Conservation (phyloP, 2,888 invertebrate species). For the Pristionchus entomophagus region DNA sequence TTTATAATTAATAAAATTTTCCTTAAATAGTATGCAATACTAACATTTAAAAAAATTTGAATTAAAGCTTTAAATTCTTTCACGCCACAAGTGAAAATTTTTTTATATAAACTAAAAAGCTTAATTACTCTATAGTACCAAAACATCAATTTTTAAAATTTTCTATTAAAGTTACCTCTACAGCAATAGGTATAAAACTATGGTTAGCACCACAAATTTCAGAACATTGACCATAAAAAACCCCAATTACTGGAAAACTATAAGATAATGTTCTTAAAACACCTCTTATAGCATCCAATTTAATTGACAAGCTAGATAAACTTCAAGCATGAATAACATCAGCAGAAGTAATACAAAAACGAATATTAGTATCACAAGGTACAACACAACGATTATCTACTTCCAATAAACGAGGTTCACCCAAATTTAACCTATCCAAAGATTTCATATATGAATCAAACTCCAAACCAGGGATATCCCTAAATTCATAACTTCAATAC, state of each 20-base stretch:
- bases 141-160: slow-evolving; percentile 65
- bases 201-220: slow-evolving; percentile 88
- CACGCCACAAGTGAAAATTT: slow-evolving; percentile 64
- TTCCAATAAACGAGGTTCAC: slow-evolving; percentile 75
- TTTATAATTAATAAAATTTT: slow-evolving; percentile 75
- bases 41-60: slow-evolving; percentile 58
- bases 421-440: slow-evolving; percentile 65
- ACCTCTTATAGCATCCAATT: slow-evolving; percentile 78
- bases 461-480: slow-evolving; percentile 73
- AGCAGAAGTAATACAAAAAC: slow-evolving; percentile 75
- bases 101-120: slow-evolving; percentile 57
- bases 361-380: slow-evolving; percentile 72
- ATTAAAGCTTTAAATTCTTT: slow-evolving; percentile 60
- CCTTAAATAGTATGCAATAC: slow-evolving; percentile 80
- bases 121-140: slow-evolving; percentile 57
- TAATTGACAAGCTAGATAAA: slow-evolving; percentile 76
- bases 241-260: slow-evolving; percentile 82
- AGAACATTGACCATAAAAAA: slow-evolving; percentile 86
- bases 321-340: slow-evolving; percentile 78
- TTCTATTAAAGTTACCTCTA: slow-evolving; percentile 64
- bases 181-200: slow-evolving; percentile 85
- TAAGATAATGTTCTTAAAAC: slow-evolving; percentile 80
- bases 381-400: slow-evolving; percentile 76
- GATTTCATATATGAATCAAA: slow-evolving; percentile 76
- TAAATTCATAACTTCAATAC: slow-evolving; percentile 77